Evolutionary conservation across 2,888 invertebrate genomes (phyloP), one percentile per base, ranked within the genome.

Genomic region (Pristionchus exspectatus): DNA sequence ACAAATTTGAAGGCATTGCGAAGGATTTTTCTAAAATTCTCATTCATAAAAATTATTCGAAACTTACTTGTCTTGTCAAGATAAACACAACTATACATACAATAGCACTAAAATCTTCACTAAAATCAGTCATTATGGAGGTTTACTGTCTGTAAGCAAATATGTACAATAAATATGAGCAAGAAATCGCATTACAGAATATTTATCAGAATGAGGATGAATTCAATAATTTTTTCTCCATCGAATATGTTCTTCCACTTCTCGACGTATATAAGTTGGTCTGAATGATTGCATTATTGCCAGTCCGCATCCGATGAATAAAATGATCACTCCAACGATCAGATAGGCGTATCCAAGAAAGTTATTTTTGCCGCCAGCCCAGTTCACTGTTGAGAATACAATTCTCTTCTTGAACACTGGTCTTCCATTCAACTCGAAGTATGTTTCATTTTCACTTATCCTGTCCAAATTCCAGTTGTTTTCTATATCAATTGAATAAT

Each of bases 281-380:
- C 30, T 72, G 16, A 27, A 33, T 18, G 69, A 27, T 18, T 77
- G 38, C 24, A 38, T 77, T 16, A 77, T 24, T 24, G 44, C 77
- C 7, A 44, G n/a, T 44, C 21, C 77, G 44, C n/a, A 44, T 44
- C 77, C 77, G 24, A 44, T 44, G 14, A 77, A 24, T 10, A 77
- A 5, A 44, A 44, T 44, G 44, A 77, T 77, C n/a, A 77, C 21
- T 77, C 77, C 77, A 24, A 77, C 77, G 24, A 38, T 44, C 44
- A 44, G 10, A 77, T 77, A 77, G n/a, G 77, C 77, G 44, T 44
- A 38, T 38, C 77, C 77, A 10, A 77, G 77, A 44, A 77, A 44
- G 24, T 77, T 77, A n/a, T 44, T 77, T 4, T 21, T 44, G 38
- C 77, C 77, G 38, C 77, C 77, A n/a, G 77, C 44, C 77, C 77